phyloP scores from a whole-genome alignment of 2,888 invertebrate genomes.

The Caenorhabditis sp. region DNA sequence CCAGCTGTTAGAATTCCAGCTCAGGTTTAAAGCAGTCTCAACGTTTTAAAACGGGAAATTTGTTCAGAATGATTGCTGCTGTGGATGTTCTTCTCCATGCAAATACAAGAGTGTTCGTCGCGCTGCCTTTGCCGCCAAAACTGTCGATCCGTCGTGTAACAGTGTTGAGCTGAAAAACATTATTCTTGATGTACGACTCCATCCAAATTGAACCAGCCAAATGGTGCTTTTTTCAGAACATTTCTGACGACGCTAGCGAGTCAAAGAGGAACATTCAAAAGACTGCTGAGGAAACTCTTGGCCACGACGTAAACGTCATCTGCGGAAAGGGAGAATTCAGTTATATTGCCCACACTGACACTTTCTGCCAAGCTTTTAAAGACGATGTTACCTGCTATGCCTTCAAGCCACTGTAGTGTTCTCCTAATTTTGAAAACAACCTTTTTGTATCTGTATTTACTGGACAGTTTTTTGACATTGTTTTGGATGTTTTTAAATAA shows the following conservation, averaged over 20 bases:
- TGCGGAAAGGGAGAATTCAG: constrained; percentile 81
- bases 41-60: background rate
- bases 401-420: constrained; percentile 75
- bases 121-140: constrained; percentile 68
- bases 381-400: constrained; percentile 80
- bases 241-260: constrained; percentile 72
- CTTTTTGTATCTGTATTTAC: constrained; percentile 33
- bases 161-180: constrained; percentile 70
- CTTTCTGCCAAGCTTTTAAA: constrained; percentile 78
- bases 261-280: constrained; percentile 79
- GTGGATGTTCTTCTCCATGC: constrained; percentile 78
- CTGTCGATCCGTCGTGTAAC: constrained; percentile 77
- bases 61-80: constrained; percentile 80
- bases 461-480: constrained; percentile 1
- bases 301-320: constrained; percentile 71
- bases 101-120: constrained; percentile 70
- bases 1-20: constrained; percentile 66
- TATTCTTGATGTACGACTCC: constrained; percentile 57
- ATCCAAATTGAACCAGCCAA: no score
- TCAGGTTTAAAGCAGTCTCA: constrained; percentile 47
- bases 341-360: constrained; percentile 80
- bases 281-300: constrained; percentile 71
- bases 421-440: constrained; percentile 4
- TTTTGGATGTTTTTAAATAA: background rate
- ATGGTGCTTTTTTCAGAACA: constrained; percentile 64